Evolutionary conservation across 2,113 vertebrate genomes (phyloP).

Genomic region (Nothoprocta pentlandii): DNA sequence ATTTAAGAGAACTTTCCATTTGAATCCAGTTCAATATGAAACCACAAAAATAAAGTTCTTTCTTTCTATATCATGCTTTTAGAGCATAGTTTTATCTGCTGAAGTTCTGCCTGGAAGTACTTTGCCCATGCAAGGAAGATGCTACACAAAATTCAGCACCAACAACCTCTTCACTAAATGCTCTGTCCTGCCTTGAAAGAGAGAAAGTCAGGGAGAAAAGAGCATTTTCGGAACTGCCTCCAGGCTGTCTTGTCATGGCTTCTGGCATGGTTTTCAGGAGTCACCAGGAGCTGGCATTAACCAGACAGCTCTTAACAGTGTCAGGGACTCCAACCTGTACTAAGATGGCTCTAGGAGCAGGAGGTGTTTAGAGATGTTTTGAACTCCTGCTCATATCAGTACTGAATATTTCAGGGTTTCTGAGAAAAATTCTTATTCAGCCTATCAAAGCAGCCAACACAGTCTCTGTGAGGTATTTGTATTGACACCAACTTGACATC

Average conservation of each 20-base stretch:
- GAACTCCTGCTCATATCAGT: background rate
- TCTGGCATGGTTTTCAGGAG: background rate
- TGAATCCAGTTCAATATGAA: background rate
- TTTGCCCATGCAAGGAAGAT: background rate
- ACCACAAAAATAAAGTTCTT: background rate
- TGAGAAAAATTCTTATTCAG: background rate
- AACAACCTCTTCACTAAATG: background rate
- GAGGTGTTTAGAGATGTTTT: background rate
- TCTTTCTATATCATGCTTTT: background rate
- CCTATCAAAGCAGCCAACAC: background rate
- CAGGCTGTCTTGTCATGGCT: background rate
- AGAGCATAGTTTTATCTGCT: background rate
- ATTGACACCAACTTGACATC: constrained; percentile 15
- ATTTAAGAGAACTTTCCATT: constrained; percentile 11
- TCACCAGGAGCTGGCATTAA: background rate
- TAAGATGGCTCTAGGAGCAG: background rate
- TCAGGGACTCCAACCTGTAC: background rate
- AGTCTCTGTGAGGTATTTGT: rapidly evolving
- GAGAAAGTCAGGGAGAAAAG: background rate
- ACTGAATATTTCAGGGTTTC: background rate
- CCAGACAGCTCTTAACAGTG: background rate
- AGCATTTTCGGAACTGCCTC: background rate
- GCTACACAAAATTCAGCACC: background rate
- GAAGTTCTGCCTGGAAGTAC: background rate
- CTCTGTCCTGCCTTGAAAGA: background rate